These are phyloP conservation scores for Pachypeltis micranthus DNA, from an alignment of 1,140 invertebrate species.

Conservation along the genomic window DNA sequence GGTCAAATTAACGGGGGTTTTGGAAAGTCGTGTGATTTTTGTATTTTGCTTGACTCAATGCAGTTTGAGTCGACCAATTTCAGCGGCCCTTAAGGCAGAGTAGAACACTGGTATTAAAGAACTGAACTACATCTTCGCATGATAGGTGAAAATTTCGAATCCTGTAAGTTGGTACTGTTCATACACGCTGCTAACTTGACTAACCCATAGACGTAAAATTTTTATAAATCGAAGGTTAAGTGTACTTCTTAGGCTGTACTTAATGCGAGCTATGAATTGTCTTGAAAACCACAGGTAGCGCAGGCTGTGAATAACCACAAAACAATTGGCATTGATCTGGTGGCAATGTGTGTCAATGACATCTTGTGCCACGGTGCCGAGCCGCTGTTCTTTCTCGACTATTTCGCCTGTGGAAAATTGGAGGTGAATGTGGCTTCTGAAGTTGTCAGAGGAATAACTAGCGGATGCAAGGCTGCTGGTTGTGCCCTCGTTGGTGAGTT, in stretches of 20 bases:
- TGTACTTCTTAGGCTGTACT: neutral
- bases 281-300: conserved; percentile 78
- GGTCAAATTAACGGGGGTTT: no score
- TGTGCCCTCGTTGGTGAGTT: conserved; percentile 74
- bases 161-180: neutral
- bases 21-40: no score
- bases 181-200: no score
- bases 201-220: no score
- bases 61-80: no score
- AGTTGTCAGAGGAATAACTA: conserved; percentile 72
- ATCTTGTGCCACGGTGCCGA: conserved; percentile 87
- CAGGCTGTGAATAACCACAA: conserved; percentile 63
- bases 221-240: neutral
- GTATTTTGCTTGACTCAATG: no score
- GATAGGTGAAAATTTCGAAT: neutral
- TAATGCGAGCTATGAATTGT: neutral
- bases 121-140: no score
- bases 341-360: conserved; percentile 98
- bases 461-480: conserved; percentile 73
- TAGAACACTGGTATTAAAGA: no score
- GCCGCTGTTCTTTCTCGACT: conserved; percentile 91
- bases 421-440: conserved; percentile 59
- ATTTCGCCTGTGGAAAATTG: conserved; percentile 83
- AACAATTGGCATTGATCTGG: conserved; percentile 86
- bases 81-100: no score